Base-by-base conservation (phyloP, 2,888 invertebrate species). In the Spodoptera exigua region DNA sequence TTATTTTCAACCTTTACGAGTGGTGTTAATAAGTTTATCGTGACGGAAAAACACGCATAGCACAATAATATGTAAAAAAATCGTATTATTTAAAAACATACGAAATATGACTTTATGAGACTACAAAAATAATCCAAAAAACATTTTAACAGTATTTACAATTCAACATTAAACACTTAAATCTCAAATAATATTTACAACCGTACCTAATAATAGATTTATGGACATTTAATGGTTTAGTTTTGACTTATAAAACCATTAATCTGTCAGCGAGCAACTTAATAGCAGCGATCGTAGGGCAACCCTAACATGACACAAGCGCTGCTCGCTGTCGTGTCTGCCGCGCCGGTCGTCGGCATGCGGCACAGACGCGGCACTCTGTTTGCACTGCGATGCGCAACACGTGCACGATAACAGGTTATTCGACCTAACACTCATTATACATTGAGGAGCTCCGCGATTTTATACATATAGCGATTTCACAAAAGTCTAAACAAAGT, bases 371-470 rank as follows among this genome's bases (percentile, higher is more conserved):
- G 70, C 70, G 61, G 69, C 68, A 58, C 70, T 76, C 70, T 83
- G 83, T 86, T 86, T 86, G 84, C 81, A 78, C 71, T 83, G 70
- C 70, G 79, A 78, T 81, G 80, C 73, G 71, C 72, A 65, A 84
- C 89, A 89, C 87, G 89, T 91, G 91, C 79, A 85, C 80, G 88
- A 90, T 90, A 90, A 90, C 89, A 90, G 90, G 90, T 90, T 90
- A 84, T 87, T 88, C 85, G 80, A 85, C 84, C 82, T 82, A 77
- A 84, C 69, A 61, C 58, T 53, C 48, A 40, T 51, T 47, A 36
- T 51, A 60, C 48, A 51, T 60, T 81, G 69, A 65, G 44, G 45
- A 60, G 66, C 68, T 47, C 41, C 66, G 75, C 74, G 74, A 37
- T 45, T 52, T 34, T 17, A 21, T 12, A 12, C 39, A 16, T 35